Conservation (phyloP, 30 jellyfish, hydroid and myxozoan genomes). For the Cassiopea xamachana region DNA sequence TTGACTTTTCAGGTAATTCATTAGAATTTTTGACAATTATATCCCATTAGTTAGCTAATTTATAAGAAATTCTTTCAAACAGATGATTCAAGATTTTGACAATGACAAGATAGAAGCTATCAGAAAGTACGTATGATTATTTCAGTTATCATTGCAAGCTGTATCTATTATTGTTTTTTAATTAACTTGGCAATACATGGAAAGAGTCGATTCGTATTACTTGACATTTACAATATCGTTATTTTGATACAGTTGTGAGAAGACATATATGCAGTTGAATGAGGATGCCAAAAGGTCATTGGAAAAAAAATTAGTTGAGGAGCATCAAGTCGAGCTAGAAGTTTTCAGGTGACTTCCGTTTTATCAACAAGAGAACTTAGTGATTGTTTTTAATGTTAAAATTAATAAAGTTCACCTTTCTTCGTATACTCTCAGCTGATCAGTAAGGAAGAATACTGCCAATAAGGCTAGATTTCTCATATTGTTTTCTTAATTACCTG, state of each 20-base stretch:
- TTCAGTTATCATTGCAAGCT: background rate
- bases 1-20: too few species aligned
- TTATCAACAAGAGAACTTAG: too few species aligned
- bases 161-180: too few species aligned
- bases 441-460: too few species aligned
- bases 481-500: too few species aligned
- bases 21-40: too few species aligned
- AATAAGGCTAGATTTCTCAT: too few species aligned
- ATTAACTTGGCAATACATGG: background rate
- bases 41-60: too few species aligned
- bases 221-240: background rate
- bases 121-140: slow-evolving; percentile 18
- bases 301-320: slow-evolving; percentile 30
- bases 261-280: slow-evolving; percentile 61
- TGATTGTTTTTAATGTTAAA: too few species aligned
- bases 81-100: slow-evolving; percentile 72
- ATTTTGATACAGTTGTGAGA: slow-evolving; percentile 39
- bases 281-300: slow-evolving; percentile 48
- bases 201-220: background rate
- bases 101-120: slow-evolving; percentile 58
- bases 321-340: slow-evolving; percentile 37
- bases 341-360: slow-evolving; percentile 29
- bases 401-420: too few species aligned
- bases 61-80: background rate
- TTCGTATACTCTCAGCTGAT: too few species aligned